Conservation (phyloP, 2,113 vertebrate species). For the Ramphastos sulfuratus region DNA sequence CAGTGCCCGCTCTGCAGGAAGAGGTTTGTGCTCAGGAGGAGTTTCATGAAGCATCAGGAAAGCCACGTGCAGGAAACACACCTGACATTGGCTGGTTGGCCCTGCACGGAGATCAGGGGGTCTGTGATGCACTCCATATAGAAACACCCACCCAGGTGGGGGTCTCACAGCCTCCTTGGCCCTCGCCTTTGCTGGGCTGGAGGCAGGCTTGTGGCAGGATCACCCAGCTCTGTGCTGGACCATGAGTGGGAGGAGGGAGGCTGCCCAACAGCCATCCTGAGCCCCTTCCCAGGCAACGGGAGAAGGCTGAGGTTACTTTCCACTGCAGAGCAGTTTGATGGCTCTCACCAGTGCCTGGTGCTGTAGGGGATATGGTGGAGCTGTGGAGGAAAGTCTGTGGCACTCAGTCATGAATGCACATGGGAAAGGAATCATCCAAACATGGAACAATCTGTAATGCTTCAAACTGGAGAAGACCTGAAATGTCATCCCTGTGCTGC, state of each 20-base stretch:
- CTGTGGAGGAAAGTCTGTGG: not conserved
- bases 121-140: not conserved
- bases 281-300: not conserved
- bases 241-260: not conserved
- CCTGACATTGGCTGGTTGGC: not conserved
- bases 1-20: slow-evolving; percentile 75
- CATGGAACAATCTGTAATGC: accelerated
- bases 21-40: slow-evolving; percentile 78
- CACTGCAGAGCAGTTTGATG: accelerated
- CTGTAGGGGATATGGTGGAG: not conserved
- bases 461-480: not conserved
- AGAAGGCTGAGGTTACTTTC: not conserved
- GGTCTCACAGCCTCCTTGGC: accelerated
- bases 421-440: accelerated
- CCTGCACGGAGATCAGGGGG: not conserved
- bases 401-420: accelerated
- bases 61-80: slow-evolving; percentile 60
- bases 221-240: not conserved
- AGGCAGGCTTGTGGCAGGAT: not conserved
- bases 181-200: not conserved
- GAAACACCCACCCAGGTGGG: accelerated
- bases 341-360: not conserved
- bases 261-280: not conserved
- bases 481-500: not conserved
- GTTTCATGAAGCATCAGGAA: slow-evolving; percentile 75